Evolutionary conservation across 2,797 vertebrate species (phyloP), one percentile per base, ranked within the genome.

Genomic region (Lithobates pipiens): DNA sequence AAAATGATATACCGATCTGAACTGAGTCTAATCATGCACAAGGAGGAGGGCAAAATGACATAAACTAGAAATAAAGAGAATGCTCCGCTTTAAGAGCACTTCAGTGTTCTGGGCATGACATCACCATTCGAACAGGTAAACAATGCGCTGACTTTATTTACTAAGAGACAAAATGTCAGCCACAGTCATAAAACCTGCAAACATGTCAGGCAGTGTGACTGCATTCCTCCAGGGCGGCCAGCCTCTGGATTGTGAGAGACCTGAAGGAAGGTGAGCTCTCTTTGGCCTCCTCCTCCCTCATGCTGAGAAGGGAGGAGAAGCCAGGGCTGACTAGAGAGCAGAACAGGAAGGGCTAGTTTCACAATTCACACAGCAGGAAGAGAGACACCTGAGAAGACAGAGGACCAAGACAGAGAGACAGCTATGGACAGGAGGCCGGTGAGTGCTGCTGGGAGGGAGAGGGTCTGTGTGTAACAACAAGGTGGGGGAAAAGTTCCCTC

Each of bases 361-460:
- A 85, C 54, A 85, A 85, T 11, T 77, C 81, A 6, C 46, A 57
- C 25, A 81, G 34, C 79, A 77, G 78, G 84, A 77, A 86, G 79
- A 86, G 79, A 81, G 63, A 81, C 78, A 44, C 73, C 71, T 46
- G 39, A 13, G 18, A 13, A 39, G 39, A 39, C 39, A 9, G 39
- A 39, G 39, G 39, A n/a, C 39, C 46, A 13, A 15, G 15, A 8
- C 3, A 61, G 13, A n/a, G 9, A n/a, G 13, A 57, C 11, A 82
- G 67, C 15, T 74, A 86, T 86, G 85, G 85, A 86, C 11, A 81
- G 78, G 74, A 86, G 85, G 44, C 79, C 85, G 85, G 85, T 86
- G 46, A 86, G 85, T 81, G 71, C 44, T 80, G 29, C 18, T 15
- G 7, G 11, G 25, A 15, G 36, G 11, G 8, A n/a, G 23, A 2